These are phyloP conservation scores for Gephyroberyx darwinii DNA, from an alignment of 2,797 vertebrate species.

Conservation along the genomic window DNA sequence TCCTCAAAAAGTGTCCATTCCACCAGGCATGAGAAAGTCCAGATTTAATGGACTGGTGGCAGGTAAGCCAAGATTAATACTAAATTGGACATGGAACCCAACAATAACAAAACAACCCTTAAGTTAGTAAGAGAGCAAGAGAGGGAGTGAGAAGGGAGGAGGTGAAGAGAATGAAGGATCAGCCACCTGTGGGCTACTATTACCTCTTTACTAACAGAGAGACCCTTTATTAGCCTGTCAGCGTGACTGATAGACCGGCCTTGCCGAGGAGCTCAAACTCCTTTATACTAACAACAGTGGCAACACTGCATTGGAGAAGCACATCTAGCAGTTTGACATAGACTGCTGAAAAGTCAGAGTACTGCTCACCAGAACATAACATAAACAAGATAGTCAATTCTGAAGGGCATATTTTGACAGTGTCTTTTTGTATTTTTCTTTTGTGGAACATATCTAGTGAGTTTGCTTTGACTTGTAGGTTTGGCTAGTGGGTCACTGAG, in stretches of 20 bases:
- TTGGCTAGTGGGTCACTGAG: constrained; percentile 14
- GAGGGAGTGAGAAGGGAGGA: constrained; percentile 2
- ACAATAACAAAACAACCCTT: constrained; percentile 36
- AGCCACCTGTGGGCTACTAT: constrained; percentile 53
- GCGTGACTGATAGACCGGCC: constrained; percentile 60
- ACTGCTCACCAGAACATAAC: constrained; percentile 25
- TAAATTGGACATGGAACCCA: constrained; percentile 39
- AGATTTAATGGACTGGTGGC: constrained; percentile 26
- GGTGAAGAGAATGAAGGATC: constrained; percentile 43
- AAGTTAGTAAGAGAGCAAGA: constrained; percentile 15
- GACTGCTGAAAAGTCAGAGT: constrained; percentile 8
- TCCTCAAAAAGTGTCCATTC: constrained; percentile 7
- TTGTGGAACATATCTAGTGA: constrained; percentile 5
- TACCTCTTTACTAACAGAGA: constrained; percentile 49
- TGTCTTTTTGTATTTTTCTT: constrained; percentile 22
- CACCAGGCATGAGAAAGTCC: constrained; percentile 13
- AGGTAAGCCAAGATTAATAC: constrained; percentile 25
- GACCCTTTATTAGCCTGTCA: constrained; percentile 66
- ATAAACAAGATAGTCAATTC: constrained; percentile 32
- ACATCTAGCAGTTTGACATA: not conserved
- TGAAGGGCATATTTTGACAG: constrained; percentile 33
- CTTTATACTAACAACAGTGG: constrained; percentile 15
- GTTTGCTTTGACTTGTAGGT: constrained; percentile 18
- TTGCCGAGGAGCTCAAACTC: constrained; percentile 33
- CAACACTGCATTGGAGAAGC: constrained; percentile 6